phyloP scores from a whole-genome alignment of 2,797 vertebrate species.

The Triplophysa yarkandensis region DNA sequence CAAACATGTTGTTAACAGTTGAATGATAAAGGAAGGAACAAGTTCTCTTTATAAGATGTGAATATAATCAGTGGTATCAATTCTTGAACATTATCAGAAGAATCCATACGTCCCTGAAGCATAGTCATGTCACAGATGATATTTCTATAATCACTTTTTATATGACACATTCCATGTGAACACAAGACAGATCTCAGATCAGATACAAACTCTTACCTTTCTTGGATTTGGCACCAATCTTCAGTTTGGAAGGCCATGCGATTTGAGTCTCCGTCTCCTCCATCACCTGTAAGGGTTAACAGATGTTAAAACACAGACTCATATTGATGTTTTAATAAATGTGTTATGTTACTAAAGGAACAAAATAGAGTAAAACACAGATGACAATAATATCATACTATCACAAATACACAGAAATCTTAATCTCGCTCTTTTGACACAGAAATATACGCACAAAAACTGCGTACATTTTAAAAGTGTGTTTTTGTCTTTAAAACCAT shows the following conservation, averaged over 20 bases:
- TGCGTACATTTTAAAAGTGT: too few species aligned
- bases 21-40: neutral
- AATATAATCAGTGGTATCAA: slow-evolving; percentile 21
- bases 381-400: too few species aligned
- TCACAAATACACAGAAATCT: too few species aligned
- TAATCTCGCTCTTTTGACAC: too few species aligned
- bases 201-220: slow-evolving; percentile 70
- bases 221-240: slow-evolving; percentile 84
- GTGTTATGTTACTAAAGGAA: too few species aligned
- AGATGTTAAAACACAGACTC: too few species aligned
- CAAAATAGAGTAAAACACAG: too few species aligned
- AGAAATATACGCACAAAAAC: too few species aligned
- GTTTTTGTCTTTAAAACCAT: too few species aligned
- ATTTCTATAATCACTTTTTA: slow-evolving; percentile 24
- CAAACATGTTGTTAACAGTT: slow-evolving; percentile 15
- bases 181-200: neutral
- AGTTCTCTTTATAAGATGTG: slow-evolving; percentile 9
- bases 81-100: slow-evolving; percentile 19
- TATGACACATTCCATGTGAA: slow-evolving; percentile 31
- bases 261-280: slow-evolving; percentile 82
- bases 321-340: too few species aligned
- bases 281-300: slow-evolving; percentile 72
- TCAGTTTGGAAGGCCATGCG: slow-evolving; percentile 82
- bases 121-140: slow-evolving; percentile 18
- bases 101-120: neutral